phyloP scores from a whole-genome alignment of 1,140 invertebrate species.

The Neotoxoptera formosana region DNA sequence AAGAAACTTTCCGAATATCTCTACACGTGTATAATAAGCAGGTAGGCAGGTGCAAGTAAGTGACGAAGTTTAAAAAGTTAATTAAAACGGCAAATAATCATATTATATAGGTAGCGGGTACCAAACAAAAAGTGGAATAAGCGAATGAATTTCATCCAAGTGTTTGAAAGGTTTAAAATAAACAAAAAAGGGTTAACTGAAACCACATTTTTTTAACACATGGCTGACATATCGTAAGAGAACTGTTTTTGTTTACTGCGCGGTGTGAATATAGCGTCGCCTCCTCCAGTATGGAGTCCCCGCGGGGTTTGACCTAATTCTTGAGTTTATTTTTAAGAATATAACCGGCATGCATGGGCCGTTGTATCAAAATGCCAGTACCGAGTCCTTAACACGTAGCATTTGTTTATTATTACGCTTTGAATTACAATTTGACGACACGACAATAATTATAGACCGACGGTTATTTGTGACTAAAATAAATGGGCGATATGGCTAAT shows the following conservation, averaged over 20 bases:
- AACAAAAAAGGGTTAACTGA: neutral
- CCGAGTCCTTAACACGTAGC: neutral
- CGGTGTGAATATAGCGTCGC: neutral
- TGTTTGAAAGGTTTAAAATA: neutral
- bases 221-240: neutral
- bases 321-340: conserved; percentile 40
- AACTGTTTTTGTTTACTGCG: neutral
- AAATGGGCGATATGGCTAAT: neutral
- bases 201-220: neutral
- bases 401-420: conserved; percentile 7
- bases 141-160: neutral
- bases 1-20: neutral
- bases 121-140: neutral
- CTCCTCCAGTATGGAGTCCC: neutral
- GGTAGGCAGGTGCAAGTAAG: neutral
- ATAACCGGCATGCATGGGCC: neutral
- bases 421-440: neutral
- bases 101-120: no score
- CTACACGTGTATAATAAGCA: neutral
- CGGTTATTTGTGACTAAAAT: neutral
- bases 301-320: conserved; percentile 20
- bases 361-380: conserved; percentile 29
- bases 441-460: neutral
- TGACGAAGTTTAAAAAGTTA: neutral
- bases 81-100: neutral